Conservation (phyloP, 1,140 invertebrate species). For the Sitodiplosis mosellana region DNA sequence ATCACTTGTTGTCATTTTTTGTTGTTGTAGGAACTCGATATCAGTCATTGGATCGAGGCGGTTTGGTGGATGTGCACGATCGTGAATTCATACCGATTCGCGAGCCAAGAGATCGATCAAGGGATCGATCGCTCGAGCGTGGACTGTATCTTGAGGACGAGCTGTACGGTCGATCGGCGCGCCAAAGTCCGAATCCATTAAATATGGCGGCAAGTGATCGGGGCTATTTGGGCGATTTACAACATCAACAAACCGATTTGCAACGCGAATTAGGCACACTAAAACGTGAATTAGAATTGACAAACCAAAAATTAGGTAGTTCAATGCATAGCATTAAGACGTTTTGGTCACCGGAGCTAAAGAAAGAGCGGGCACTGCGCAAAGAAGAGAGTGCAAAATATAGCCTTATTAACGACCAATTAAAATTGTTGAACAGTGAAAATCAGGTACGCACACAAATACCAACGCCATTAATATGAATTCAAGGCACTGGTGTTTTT, state of each 20-base stretch:
- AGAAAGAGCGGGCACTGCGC: conserved; percentile 86
- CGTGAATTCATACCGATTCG: conserved; percentile 67
- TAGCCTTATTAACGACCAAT: conserved; percentile 89
- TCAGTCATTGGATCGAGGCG: conserved; percentile 55
- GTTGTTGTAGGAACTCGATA: conserved; percentile 42
- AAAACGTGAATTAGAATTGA: conserved; percentile 90
- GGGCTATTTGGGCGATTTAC: conserved; percentile 75
- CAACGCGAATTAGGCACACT: conserved; percentile 91
- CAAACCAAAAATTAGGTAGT: conserved; percentile 94
- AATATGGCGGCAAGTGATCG: conserved; percentile 24
- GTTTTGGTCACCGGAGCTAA: conserved; percentile 98
- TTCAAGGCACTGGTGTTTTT: too few relatives aligned
- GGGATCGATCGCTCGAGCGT: conserved; percentile 41
- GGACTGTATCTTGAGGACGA: conserved; percentile 55
- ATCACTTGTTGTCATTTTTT: too few relatives aligned
- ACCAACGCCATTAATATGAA: too few relatives aligned
- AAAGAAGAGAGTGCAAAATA: conserved; percentile 98
- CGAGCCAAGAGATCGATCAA: conserved; percentile 41
- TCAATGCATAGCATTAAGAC: conserved; percentile 99
- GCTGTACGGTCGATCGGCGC: conserved; percentile 49
- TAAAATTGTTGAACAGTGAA: conserved; percentile 89
- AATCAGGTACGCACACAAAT: conserved; percentile 58
- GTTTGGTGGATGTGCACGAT: conserved; percentile 39
- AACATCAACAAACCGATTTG: conserved; percentile 85
- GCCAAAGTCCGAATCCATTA: conserved; percentile 47